phyloP scores from a whole-genome alignment of 1,140 invertebrate genomes.

The Nasonia giraulti region DNA sequence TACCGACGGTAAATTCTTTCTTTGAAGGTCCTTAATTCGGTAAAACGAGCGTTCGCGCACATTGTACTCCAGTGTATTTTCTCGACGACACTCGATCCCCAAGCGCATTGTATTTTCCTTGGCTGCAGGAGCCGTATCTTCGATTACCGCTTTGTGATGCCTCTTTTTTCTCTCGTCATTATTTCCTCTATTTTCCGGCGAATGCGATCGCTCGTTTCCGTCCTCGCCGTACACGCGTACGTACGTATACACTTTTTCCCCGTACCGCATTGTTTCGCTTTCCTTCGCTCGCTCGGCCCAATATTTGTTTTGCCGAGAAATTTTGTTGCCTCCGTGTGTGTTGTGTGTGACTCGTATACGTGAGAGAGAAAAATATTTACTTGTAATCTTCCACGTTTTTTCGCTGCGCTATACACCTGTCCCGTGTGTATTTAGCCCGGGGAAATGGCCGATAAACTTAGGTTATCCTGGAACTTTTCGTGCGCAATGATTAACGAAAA shows the following conservation, averaged over 20 bases:
- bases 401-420: background rate
- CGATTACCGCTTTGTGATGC: slow-evolving; percentile 7
- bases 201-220: background rate
- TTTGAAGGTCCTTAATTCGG: background rate
- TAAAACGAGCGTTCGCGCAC: background rate
- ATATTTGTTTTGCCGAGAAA: background rate
- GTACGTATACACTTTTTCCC: background rate
- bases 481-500: background rate
- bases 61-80: background rate
- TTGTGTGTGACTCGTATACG: too few relatives aligned
- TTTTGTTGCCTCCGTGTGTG: background rate
- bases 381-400: background rate
- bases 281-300: background rate
- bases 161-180: background rate
- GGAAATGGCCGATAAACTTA: background rate
- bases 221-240: background rate
- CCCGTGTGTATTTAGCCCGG: too few relatives aligned
- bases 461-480: background rate
- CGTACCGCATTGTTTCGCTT: background rate
- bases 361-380: slow-evolving; percentile 10
- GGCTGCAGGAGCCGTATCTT: background rate
- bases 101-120: background rate
- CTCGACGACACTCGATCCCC: background rate
- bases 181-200: slow-evolving; percentile 11
- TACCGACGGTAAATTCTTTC: slow-evolving; percentile 18